Evolutionary conservation across 2,888 invertebrate species (phyloP).

Genomic region (Tholera decimalis): DNA sequence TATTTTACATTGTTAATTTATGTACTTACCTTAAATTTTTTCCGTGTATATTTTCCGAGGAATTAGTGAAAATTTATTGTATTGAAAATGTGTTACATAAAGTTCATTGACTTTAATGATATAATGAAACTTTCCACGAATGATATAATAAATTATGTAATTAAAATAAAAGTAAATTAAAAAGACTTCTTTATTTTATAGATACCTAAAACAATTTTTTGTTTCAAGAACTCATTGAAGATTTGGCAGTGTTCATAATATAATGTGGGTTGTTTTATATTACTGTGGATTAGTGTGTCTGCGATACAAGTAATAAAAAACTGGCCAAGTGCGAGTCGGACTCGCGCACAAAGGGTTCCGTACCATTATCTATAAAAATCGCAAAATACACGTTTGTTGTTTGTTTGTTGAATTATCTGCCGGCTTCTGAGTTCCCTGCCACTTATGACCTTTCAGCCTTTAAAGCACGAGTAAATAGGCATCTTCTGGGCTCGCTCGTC

Average conservation of each 20-base stretch:
- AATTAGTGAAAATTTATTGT: neutral
- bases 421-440: too few relatives aligned
- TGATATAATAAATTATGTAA: neutral
- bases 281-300: neutral
- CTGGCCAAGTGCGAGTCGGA: too few relatives aligned
- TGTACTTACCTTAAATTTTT: neutral
- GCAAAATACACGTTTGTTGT: too few relatives aligned
- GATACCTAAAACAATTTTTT: neutral
- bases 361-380: too few relatives aligned
- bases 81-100: neutral
- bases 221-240: neutral
- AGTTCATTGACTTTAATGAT: constrained; percentile 34
- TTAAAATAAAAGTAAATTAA: neutral
- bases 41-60: neutral
- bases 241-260: neutral
- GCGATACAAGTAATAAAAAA: too few relatives aligned
- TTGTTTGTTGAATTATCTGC: too few relatives aligned
- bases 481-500: too few relatives aligned
- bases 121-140: neutral
- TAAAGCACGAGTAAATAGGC: too few relatives aligned
- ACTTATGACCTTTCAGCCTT: too few relatives aligned
- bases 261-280: too few relatives aligned
- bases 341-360: too few relatives aligned
- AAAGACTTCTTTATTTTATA: neutral
- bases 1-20: neutral